Conservation (phyloP, 1,140 invertebrate genomes). For the honey bee (Apis mellifera) region Amel_HAv3.1 CM009931.2:12821501-12822000, state of each 20-base stretch:
- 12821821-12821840: too few species aligned
- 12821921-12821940: too few species aligned
- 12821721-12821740: constrained; percentile 81
- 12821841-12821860: too few species aligned
- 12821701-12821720: constrained; percentile 88
- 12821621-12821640: constrained; percentile 64
- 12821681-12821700: constrained; percentile 87
- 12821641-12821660: constrained; percentile 56
- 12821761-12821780: too few species aligned
- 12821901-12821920: too few species aligned
- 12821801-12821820: too few species aligned
- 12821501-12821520: constrained; percentile 85
- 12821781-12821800: too few species aligned
- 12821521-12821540: constrained; percentile 85
- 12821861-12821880: too few species aligned
- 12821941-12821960: too few species aligned
- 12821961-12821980: too few species aligned
- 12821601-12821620: constrained; percentile 68
- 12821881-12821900: too few species aligned
- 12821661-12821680: constrained; percentile 81
- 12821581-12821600: constrained; percentile 76
- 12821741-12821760: constrained; percentile 71
- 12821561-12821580: constrained; percentile 80
- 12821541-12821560: constrained; percentile 82
- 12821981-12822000: not conserved